Conservation (phyloP, 2,888 invertebrate species). For the Apamea anceps region DNA sequence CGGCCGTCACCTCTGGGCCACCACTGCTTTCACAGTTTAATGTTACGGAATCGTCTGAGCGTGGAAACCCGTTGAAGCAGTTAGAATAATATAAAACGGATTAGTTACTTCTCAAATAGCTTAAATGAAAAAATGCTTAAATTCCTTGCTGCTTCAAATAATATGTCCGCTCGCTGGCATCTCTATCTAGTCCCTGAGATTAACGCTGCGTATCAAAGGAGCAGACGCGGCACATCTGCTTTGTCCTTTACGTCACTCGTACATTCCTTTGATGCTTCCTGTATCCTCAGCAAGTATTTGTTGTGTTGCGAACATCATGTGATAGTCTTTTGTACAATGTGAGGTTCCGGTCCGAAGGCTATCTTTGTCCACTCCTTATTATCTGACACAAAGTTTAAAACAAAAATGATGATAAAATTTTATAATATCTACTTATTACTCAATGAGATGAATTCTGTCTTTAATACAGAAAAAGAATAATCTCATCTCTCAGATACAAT, state of each 20-base stretch:
- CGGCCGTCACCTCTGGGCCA: no score
- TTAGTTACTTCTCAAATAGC: background rate
- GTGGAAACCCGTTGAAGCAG: background rate
- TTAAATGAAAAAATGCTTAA: background rate
- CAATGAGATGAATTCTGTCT: background rate
- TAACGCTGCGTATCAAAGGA: conserved; percentile 13
- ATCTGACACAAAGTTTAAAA: background rate
- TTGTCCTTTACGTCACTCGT: conserved; percentile 9
- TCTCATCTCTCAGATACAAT: background rate
- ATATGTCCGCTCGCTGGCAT: background rate
- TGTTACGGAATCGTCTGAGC: background rate
- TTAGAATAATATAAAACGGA: background rate
- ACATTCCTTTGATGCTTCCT: conserved; percentile 12
- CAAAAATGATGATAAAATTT: background rate
- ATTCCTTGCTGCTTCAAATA: background rate
- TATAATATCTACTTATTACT: background rate
- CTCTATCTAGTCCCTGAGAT: background rate
- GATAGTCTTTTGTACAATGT: background rate
- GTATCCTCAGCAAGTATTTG: background rate
- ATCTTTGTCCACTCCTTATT: background rate
- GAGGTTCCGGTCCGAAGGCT: background rate
- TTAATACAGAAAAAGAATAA: background rate
- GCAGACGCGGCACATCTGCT: conserved; percentile 23
- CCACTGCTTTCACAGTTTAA: background rate
- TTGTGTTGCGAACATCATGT: background rate